Evolutionary conservation across 1,140 invertebrate species (phyloP).

Genomic region (Nasonia giraulti): DNA sequence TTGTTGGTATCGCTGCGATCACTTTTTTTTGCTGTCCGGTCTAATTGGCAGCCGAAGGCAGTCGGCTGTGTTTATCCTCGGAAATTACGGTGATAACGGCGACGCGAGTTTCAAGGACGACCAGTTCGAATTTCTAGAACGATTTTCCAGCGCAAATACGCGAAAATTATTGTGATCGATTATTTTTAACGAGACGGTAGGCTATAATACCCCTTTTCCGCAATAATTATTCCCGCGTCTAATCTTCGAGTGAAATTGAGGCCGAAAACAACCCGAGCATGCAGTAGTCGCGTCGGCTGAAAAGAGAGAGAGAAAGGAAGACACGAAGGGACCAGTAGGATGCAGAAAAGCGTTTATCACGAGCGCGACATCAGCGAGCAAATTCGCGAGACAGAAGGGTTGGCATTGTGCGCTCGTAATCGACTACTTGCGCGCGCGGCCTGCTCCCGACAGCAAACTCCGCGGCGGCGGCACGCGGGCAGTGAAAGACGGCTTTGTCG

Average conservation of each 20-base stretch:
- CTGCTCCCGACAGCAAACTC: not conserved
- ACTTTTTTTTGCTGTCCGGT: not conserved
- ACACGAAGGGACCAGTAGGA: not conserved
- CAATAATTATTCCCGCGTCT: no score
- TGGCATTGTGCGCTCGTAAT: slow-evolving; percentile 20
- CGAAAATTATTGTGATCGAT: not conserved
- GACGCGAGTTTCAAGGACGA: not conserved
- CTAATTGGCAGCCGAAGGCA: not conserved
- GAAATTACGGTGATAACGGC: not conserved
- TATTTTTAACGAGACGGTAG: not conserved
- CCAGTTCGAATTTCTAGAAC: not conserved
- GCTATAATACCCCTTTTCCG: not conserved
- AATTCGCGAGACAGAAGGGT: slow-evolving; percentile 8
- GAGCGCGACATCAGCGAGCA: slow-evolving; percentile 4
- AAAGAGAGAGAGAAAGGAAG: no score
- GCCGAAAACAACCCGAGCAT: no score
- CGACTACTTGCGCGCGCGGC: slow-evolving; percentile 12
- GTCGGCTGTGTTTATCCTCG: not conserved
- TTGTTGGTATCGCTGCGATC: not conserved
- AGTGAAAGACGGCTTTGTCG: slow-evolving; percentile 22
- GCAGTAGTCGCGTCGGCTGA: no score
- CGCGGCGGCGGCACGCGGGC: not conserved
- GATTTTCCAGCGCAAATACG: not conserved
- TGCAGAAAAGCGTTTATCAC: not conserved
- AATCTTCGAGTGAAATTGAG: no score